Evolutionary conservation across 2,113 vertebrate genomes (phyloP).

Genomic region (Chelonoidis abingdonii): DNA sequence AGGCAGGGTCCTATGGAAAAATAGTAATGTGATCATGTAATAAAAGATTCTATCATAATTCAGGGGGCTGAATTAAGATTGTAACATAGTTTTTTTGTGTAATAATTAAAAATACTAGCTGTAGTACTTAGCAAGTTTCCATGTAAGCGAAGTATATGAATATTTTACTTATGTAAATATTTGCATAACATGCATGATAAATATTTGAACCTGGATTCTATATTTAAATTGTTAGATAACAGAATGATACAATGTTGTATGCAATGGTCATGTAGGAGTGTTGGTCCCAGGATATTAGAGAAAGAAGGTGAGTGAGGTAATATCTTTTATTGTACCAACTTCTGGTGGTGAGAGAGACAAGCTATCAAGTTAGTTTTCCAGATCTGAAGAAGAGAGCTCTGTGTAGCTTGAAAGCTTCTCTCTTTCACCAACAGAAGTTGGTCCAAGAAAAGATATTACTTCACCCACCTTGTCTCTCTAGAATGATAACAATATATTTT

Average conservation of each 20-base stretch:
- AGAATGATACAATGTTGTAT: neutral
- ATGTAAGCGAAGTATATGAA: neutral
- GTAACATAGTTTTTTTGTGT: neutral
- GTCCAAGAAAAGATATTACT: neutral
- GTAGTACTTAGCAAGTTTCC: neutral
- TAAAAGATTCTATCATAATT: neutral
- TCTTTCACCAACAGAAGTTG: neutral
- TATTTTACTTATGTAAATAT: neutral
- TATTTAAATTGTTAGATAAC: neutral
- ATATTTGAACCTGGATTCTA: neutral
- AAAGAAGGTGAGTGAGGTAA: neutral
- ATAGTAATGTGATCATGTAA: neutral
- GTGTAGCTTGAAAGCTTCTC: neutral
- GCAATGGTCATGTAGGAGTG: neutral
- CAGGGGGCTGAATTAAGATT: neutral
- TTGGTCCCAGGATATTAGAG: neutral
- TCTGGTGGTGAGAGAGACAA: neutral
- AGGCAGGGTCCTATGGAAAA: neutral
- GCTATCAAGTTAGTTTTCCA: neutral
- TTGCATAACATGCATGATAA: neutral
- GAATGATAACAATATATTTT: neutral
- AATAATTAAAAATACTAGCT: neutral
- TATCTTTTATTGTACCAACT: neutral
- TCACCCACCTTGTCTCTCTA: neutral
- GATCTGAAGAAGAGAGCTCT: too few species aligned